These are phyloP conservation scores for Corapipo altera DNA, from an alignment of 2,113 vertebrate genomes.

Conservation along the genomic window DNA sequence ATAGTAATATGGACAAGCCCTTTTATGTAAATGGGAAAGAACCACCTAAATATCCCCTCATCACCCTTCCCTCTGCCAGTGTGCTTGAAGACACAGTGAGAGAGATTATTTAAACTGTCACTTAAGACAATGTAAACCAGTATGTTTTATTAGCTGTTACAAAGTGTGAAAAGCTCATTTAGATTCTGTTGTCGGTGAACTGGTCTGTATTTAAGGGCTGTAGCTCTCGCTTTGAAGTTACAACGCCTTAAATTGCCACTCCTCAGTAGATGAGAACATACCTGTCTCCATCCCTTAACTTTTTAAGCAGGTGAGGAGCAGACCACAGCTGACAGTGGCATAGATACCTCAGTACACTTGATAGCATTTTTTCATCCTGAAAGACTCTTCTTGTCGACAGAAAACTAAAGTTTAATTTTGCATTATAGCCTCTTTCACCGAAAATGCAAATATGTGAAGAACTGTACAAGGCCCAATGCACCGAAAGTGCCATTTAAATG, in stretches of 20 bases:
- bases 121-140: rapidly evolving
- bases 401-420: neutral
- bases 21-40: neutral
- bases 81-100: neutral
- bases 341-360: neutral
- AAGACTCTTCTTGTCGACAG: neutral
- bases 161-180: neutral
- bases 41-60: neutral
- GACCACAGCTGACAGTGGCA: neutral
- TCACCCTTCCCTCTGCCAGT: neutral
- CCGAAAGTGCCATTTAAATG: neutral
- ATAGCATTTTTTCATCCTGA: neutral
- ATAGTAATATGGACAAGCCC: neutral
- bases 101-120: neutral
- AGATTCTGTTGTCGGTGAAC: neutral
- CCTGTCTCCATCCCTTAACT: neutral
- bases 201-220: neutral
- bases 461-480: neutral
- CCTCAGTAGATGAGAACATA: neutral
- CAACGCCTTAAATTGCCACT: neutral
- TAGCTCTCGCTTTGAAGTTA: neutral
- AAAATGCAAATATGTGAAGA: neutral
- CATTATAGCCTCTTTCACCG: neutral
- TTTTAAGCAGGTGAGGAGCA: neutral
- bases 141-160: neutral